Evolutionary conservation across 2,797 vertebrate genomes (phyloP).

Genomic region (Clarias platycephalus): DNA sequence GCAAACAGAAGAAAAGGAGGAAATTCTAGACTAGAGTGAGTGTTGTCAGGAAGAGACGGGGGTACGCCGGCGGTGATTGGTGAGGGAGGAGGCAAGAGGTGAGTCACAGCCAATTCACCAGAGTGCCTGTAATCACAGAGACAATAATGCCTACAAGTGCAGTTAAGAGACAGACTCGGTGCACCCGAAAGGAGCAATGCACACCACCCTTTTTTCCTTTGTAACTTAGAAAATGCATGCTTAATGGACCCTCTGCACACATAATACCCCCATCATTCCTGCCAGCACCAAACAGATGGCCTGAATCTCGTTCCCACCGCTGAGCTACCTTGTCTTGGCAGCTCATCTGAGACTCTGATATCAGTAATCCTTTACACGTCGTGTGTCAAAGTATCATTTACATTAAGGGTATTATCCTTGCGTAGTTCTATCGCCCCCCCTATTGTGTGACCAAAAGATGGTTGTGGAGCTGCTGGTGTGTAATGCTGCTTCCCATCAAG

Average conservation of each 20-base stretch:
- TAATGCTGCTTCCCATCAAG: slow-evolving; percentile 14
- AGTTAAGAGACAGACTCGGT: slow-evolving; percentile 51
- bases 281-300: slow-evolving; percentile 62
- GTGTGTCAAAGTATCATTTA: slow-evolving; percentile 54
- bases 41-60: slow-evolving; percentile 49
- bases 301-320: slow-evolving; percentile 60
- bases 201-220: slow-evolving; percentile 48
- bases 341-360: slow-evolving; percentile 57
- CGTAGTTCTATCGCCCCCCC: slow-evolving; percentile 31
- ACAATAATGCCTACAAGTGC: slow-evolving; percentile 59
- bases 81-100: slow-evolving; percentile 45
- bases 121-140: slow-evolving; percentile 57
- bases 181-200: slow-evolving; percentile 43
- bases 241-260: slow-evolving; percentile 57
- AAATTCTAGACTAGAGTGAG: slow-evolving; percentile 43
- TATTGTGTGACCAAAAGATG: slow-evolving; percentile 32
- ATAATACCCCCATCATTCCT: slow-evolving; percentile 59
- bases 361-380: slow-evolving; percentile 56
- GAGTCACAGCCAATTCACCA: slow-evolving; percentile 46
- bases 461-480: slow-evolving; percentile 24
- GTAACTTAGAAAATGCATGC: slow-evolving; percentile 58
- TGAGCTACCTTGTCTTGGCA: slow-evolving; percentile 61
- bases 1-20: slow-evolving; percentile 51
- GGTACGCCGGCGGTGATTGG: slow-evolving; percentile 47
- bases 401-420: slow-evolving; percentile 55